These are phyloP conservation scores for Halesus radiatus DNA, from an alignment of 1,140 invertebrate genomes.

Conservation along the genomic window DNA sequence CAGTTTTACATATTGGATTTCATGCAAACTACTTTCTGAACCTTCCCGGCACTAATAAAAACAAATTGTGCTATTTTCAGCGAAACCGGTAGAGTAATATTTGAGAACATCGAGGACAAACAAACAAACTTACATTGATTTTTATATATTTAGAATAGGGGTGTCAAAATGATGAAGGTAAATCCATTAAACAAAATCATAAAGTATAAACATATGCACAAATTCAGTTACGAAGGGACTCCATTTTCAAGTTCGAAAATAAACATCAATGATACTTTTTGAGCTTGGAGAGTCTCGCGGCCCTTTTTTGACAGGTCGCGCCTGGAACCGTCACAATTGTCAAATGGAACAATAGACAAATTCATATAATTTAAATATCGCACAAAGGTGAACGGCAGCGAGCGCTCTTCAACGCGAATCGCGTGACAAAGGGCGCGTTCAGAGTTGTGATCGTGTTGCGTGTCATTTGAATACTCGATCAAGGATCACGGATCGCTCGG, in stretches of 20 bases:
- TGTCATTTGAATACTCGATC: slow-evolving; percentile 51
- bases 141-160: too few species aligned
- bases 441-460: slow-evolving; percentile 37
- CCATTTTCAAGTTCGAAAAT: slow-evolving; percentile 16
- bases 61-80: too few species aligned
- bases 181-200: neutral
- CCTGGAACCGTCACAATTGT: slow-evolving; percentile 38
- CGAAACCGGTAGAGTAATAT: too few species aligned
- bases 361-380: slow-evolving; percentile 42
- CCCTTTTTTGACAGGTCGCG: slow-evolving; percentile 37
- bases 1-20: too few species aligned
- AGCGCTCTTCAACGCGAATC: slow-evolving; percentile 32
- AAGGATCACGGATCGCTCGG: neutral
- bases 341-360: slow-evolving; percentile 25
- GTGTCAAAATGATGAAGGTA: neutral
- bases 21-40: too few species aligned
- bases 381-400: slow-evolving; percentile 20
- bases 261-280: slow-evolving; percentile 34
- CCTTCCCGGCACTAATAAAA: too few species aligned
- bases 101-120: too few species aligned
- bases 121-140: too few species aligned
- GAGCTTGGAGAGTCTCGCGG: neutral
- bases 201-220: neutral
- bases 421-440: slow-evolving; percentile 24
- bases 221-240: neutral